Conservation (phyloP, 2,888 invertebrate genomes). For the Thereva unica region DNA sequence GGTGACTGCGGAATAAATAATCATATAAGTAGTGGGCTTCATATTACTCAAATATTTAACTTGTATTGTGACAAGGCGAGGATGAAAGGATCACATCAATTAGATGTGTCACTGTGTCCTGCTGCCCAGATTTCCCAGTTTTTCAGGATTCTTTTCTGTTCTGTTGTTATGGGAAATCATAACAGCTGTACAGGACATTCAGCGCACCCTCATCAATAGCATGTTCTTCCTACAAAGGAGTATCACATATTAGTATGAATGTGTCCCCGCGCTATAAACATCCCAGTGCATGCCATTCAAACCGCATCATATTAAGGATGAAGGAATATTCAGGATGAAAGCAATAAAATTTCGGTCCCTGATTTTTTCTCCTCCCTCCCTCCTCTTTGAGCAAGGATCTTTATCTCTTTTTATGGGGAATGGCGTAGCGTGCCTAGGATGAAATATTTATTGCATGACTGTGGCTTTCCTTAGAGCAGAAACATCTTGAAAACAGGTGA, state of each 20-base stretch:
- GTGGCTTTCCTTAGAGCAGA: conserved; percentile 11
- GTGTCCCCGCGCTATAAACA: too few species aligned
- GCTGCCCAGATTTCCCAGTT: conserved; percentile 24
- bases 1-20: conserved; percentile 37
- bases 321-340: conserved; percentile 19
- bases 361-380: neutral
- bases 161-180: conserved; percentile 17
- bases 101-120: conserved; percentile 37
- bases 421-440: too few species aligned
- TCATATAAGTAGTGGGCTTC: conserved; percentile 40
- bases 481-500: conserved; percentile 4
- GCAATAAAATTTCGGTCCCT: conserved; percentile 22
- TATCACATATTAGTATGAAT: too few species aligned
- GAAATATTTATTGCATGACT: conserved; percentile 29
- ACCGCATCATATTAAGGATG: conserved; percentile 24
- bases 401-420: conserved; percentile 14
- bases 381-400: too few species aligned
- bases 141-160: neutral
- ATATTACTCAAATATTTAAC: conserved; percentile 40
- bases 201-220: conserved; percentile 28
- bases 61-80: conserved; percentile 40
- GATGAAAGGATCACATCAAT: conserved; percentile 41
- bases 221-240: neutral
- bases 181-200: conserved; percentile 25
- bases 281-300: neutral